phyloP scores from a whole-genome alignment of 2,797 vertebrate species.

The Anomalospiza imberbis region DNA sequence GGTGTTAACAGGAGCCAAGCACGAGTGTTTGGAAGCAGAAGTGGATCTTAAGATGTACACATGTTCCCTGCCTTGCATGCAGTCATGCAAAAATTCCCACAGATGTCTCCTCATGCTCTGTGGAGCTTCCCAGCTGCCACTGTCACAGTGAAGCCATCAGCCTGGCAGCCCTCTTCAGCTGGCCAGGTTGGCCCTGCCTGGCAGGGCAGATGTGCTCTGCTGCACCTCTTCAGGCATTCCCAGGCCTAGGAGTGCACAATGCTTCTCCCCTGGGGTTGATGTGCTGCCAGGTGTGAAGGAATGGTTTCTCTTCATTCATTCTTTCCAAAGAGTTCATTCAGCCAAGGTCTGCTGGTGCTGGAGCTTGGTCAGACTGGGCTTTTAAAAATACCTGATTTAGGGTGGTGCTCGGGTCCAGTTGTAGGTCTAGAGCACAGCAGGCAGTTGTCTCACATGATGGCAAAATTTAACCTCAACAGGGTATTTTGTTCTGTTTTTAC shows the following conservation, averaged over 20 bases:
- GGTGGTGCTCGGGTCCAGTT: background rate
- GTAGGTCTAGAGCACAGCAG: background rate
- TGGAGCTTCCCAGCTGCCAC: background rate
- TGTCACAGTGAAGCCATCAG: background rate
- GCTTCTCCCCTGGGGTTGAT: background rate
- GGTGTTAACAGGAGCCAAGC: background rate
- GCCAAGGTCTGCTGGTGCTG: background rate
- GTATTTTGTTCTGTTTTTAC: background rate
- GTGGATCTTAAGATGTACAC: background rate
- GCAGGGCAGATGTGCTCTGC: background rate
- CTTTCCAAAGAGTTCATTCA: background rate
- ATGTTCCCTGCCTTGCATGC: background rate
- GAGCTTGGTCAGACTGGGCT: background rate
- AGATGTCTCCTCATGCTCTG: background rate
- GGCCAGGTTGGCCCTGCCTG: background rate
- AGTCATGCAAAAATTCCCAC: background rate
- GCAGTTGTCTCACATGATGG: background rate
- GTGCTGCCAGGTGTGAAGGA: background rate
- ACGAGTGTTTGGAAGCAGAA: background rate
- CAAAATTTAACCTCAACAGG: background rate
- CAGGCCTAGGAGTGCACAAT: background rate
- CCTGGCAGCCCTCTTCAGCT: background rate
- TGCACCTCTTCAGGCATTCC: background rate
- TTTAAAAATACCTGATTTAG: background rate
- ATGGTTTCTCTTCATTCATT: background rate